Base-by-base conservation (phyloP, 1,140 invertebrate genomes). In the Papilio machaon region DNA sequence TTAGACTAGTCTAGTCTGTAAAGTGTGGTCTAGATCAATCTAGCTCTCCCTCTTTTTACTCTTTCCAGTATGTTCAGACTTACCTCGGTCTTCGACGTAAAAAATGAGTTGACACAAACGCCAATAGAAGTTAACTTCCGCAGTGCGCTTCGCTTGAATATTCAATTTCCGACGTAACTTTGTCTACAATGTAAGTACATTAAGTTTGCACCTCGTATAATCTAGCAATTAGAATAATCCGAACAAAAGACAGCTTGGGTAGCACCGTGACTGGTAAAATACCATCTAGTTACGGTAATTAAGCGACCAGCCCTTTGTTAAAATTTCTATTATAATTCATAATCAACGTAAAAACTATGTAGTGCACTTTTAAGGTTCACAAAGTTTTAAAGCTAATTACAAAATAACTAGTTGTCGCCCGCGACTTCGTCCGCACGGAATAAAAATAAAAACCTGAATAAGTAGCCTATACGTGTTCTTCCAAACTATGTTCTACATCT, bases 211-310 rank as follows among this genome's bases (percentile, higher is more conserved):
- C 17, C 15, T 13, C 4, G 23, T 35, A 13, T 54, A 54, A 54
- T 70, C 30, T 38, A 38, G 30, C 30, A 35, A 70, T 70, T 70
- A 70, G 64, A 70, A 70, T 70, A 70, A 35, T 38, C 64, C 11
- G 64, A 38, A 70, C 60, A 15, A 70, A 70, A 70, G 64, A 23
- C 60, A 30, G 23, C 10, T 10, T 13, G 3, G 4, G 13, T 70
- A 70, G 15, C 30, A 15, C 64, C 4, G 35, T n/a, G 19, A 15
- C 11, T 35, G 30, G 30, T 64, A 13, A 23, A 64, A 11, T 23
- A 64, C 10, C 2, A 30, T 10, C 23, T 9, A 64, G 30, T 64
- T 64, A 23, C 1, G 19, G 11, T 13, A 2, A 54, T 17, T 43
- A 43, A 6, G 1, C 0, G 38, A 0, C 38, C n/a, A n/a, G 38